These are phyloP conservation scores for Cololabis saira DNA, from an alignment of 2,113 vertebrate species.

Conservation along the genomic window DNA sequence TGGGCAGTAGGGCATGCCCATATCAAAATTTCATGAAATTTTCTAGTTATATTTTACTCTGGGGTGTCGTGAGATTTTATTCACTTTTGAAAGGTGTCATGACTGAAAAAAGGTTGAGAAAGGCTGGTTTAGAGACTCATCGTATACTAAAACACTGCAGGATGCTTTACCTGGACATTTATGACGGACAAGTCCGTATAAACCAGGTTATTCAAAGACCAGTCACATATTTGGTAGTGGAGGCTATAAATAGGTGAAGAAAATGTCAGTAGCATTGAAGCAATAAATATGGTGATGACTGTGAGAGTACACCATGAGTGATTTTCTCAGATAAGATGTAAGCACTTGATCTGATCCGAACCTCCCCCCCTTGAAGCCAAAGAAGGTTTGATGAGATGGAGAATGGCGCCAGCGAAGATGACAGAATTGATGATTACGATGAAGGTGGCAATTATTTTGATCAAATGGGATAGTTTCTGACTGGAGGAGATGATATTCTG, in stretches of 20 bases:
- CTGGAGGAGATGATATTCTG: conserved; percentile 75
- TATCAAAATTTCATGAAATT: too few species aligned
- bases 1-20: too few species aligned
- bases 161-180: conserved; percentile 8
- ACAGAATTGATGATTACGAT: conserved; percentile 74
- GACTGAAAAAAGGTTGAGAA: too few species aligned
- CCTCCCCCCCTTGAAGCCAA: conserved; percentile 27
- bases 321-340: conserved; percentile 57
- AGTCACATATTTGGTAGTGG: conserved; percentile 41
- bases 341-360: conserved; percentile 57
- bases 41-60: too few species aligned
- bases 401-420: conserved; percentile 57
- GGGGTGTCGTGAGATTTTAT: too few species aligned
- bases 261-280: conserved; percentile 63
- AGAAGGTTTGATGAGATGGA: conserved; percentile 65
- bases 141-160: conserved; percentile 32
- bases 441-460: conserved; percentile 78
- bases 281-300: conserved; percentile 74
- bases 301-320: conserved; percentile 48
- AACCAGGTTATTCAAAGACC: conserved; percentile 43
- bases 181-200: conserved; percentile 11
- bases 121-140: too few species aligned
- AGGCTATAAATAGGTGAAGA: conserved; percentile 64
- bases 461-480: conserved; percentile 75
- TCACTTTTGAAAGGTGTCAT: too few species aligned